Percentiles rank a stretch among this genome's conserved stretches.
phyloP scores from a whole-genome alignment of 2,113 vertebrate species.

The Lasiurus cinereus region DNA sequence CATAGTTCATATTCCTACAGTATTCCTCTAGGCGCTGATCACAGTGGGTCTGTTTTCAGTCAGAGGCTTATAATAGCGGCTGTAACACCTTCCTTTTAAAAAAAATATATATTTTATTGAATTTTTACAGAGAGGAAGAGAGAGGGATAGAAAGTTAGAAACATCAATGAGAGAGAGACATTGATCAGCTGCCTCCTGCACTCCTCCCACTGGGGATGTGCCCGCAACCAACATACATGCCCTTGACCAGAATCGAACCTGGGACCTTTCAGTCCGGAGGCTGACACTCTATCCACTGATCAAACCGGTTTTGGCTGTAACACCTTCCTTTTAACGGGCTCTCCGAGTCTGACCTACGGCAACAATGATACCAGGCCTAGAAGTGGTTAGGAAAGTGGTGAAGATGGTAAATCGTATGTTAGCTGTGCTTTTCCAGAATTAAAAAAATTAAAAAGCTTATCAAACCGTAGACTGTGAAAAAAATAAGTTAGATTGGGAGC shows the following conservation, averaged over 20 bases:
- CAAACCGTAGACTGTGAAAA: background rate
- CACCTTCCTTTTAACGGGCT: background rate
- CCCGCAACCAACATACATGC: too few species aligned
- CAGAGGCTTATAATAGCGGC: background rate
- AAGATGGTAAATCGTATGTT: constrained; percentile 24
- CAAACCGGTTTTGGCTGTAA: too few species aligned
- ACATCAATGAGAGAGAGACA: too few species aligned
- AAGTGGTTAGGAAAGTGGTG: background rate
- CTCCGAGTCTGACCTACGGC: background rate
- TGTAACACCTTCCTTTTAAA: background rate
- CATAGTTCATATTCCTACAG: background rate
- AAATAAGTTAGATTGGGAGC: background rate
- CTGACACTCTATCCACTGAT: too few species aligned
- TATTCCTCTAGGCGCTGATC: constrained; percentile 4
- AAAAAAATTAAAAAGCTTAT: constrained; percentile 10
- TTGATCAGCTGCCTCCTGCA: too few species aligned
- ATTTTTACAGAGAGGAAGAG: too few species aligned
- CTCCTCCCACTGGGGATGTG: too few species aligned
- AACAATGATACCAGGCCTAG: background rate
- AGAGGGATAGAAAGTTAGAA: too few species aligned
- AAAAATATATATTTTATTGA: too few species aligned
- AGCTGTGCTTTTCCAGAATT: background rate
- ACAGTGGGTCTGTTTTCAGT: background rate
- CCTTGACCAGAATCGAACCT: too few species aligned
- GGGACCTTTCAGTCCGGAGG: too few species aligned